phyloP scores from a whole-genome alignment of 2,888 invertebrate genomes.

The Carcina quercana region DNA sequence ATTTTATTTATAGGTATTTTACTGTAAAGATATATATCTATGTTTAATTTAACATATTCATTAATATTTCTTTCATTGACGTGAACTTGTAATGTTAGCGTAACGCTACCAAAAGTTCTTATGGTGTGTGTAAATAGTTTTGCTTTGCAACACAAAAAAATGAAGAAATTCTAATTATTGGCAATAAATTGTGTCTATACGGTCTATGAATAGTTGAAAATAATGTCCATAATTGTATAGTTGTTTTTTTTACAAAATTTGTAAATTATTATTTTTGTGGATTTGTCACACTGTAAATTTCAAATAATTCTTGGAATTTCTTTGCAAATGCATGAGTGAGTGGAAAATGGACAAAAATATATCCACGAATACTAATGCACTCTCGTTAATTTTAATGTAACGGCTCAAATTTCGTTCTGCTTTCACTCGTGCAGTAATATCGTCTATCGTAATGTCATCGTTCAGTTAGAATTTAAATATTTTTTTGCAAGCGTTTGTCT shows the following conservation, averaged over 20 bases:
- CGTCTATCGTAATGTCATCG: too few relatives aligned
- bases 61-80: slow-evolving; percentile 25
- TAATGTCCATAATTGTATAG: slow-evolving; percentile 18
- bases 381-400: too few relatives aligned
- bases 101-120: slow-evolving; percentile 39
- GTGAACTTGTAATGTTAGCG: slow-evolving; percentile 36
- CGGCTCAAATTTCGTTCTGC: too few relatives aligned
- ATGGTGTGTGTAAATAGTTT: slow-evolving; percentile 64
- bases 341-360: too few relatives aligned
- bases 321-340: too few relatives aligned
- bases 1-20: slow-evolving; percentile 36
- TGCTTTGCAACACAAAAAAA: slow-evolving; percentile 38
- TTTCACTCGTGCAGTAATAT: too few relatives aligned
- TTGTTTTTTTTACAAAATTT: slow-evolving; percentile 12
- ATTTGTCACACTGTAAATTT: too few relatives aligned
- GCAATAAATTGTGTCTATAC: slow-evolving; percentile 27
- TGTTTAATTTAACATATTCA: slow-evolving; percentile 33
- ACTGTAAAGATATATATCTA: slow-evolving; percentile 45
- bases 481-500: too few relatives aligned
- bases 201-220: slow-evolving; percentile 18
- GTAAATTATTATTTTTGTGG: slow-evolving; percentile 12
- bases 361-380: too few relatives aligned
- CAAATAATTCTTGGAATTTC: too few relatives aligned
- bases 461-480: too few relatives aligned
- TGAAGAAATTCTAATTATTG: slow-evolving; percentile 28